Conservation (phyloP, 35 echinoderm and acorn worm species). For the Holothuria glaberrima region DNA sequence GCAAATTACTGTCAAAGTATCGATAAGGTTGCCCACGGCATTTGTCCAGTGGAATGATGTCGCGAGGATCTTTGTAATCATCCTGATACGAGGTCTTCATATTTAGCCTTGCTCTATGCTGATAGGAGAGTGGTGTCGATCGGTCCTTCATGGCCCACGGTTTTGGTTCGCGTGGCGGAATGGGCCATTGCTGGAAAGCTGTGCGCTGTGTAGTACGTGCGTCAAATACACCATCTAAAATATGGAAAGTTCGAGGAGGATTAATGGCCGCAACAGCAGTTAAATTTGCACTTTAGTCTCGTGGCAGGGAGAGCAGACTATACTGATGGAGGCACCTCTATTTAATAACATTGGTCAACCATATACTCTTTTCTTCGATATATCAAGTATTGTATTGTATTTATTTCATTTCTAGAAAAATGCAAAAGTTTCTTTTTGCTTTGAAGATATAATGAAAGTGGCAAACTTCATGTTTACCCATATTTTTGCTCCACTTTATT, state of each 20-base stretch:
- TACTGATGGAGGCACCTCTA: no score
- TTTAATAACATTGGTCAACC: no score
- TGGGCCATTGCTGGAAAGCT: slow-evolving; percentile 83
- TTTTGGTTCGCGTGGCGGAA: slow-evolving; percentile 53
- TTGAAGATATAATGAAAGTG: no score
- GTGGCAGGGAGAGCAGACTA: neutral
- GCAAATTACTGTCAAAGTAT: slow-evolving; percentile 70
- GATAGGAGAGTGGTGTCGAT: slow-evolving; percentile 40
- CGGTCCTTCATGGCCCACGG: slow-evolving; percentile 81
- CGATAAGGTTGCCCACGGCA: slow-evolving; percentile 76
- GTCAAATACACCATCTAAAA: slow-evolving; percentile 89
- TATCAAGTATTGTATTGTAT: no score
- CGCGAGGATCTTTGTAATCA: slow-evolving; percentile 56
- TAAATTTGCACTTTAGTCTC: neutral
- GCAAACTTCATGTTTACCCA: no score
- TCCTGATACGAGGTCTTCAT: slow-evolving; percentile 85
- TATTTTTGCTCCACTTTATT: no score
- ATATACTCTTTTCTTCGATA: no score
- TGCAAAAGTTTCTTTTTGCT: no score
- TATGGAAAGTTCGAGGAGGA: slow-evolving; percentile 7
- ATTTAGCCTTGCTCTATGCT: slow-evolving; percentile 52
- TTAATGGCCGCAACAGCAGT: neutral
- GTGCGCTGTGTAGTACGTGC: slow-evolving; percentile 79
- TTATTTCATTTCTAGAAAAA: no score
- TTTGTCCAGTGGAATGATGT: slow-evolving; percentile 68